Percentiles rank a stretch among this genome's conserved stretches.
phyloP scores from a whole-genome alignment of 1,140 invertebrate genomes.

The Papilio machaon region DNA sequence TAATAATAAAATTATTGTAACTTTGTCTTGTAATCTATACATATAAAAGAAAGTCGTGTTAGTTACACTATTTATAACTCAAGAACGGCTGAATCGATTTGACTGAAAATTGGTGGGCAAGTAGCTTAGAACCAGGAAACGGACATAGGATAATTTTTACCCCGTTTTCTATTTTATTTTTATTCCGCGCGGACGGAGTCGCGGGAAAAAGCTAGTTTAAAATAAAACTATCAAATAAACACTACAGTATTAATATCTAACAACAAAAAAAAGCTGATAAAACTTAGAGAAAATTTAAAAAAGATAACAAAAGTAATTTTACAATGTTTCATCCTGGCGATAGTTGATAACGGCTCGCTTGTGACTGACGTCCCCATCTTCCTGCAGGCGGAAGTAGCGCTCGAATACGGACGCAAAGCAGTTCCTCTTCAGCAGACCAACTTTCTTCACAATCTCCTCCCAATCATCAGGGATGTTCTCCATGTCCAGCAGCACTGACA shows the following conservation, averaged over 20 bases:
- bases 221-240: not conserved
- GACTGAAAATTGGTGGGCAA: too few relatives aligned
- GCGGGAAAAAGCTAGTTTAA: too few relatives aligned
- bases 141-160: too few relatives aligned
- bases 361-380: conserved; percentile 93
- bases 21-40: too few relatives aligned
- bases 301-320: conserved; percentile 74
- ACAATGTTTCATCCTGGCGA: conserved; percentile 99
- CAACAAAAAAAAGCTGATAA: not conserved
- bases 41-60: too few relatives aligned
- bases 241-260: not conserved
- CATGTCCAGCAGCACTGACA: conserved; percentile 96
- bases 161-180: too few relatives aligned
- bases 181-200: too few relatives aligned
- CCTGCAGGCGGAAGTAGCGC: conserved; percentile 99
- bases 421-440: conserved; percentile 97
- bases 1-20: too few relatives aligned
- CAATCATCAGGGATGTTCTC: conserved; percentile 95
- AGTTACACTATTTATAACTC: too few relatives aligned
- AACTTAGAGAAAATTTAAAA: conserved; percentile 31
- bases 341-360: conserved; percentile 99
- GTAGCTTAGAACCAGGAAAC: too few relatives aligned
- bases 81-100: too few relatives aligned
- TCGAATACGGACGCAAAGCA: conserved; percentile 99
- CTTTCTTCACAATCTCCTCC: conserved; percentile 94